These are phyloP conservation scores for Garrulus glandarius DNA, from an alignment of 2,797 vertebrate genomes.

Conservation along the genomic window DNA sequence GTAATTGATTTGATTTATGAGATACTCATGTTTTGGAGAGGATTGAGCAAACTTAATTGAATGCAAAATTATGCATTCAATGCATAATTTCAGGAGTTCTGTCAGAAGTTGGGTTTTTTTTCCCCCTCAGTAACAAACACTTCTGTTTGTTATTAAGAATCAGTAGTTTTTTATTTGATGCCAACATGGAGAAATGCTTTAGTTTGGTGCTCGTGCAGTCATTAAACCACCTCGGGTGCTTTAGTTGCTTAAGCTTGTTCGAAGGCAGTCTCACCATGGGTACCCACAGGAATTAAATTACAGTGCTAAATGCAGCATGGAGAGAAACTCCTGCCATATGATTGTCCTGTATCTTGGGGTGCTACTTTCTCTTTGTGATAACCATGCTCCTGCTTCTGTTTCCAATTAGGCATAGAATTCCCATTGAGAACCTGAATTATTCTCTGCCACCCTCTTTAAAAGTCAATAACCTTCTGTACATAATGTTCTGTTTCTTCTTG, in stretches of 20 bases:
- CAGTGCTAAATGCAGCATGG: neutral
- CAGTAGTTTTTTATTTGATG: neutral
- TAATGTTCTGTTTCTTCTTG: constrained; percentile 41
- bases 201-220: neutral
- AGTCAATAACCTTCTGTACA: constrained; percentile 12
- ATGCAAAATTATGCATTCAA: neutral
- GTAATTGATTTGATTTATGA: neutral
- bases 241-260: constrained; percentile 24
- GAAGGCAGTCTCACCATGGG: neutral
- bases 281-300: constrained; percentile 35
- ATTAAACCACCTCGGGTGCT: constrained; percentile 13
- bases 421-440: constrained; percentile 14
- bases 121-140: neutral
- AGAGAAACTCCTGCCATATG: neutral
- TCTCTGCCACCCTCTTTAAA: constrained; percentile 15
- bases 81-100: neutral
- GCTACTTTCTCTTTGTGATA: constrained; percentile 28
- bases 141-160: neutral
- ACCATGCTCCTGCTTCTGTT: neutral
- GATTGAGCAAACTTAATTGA: neutral
- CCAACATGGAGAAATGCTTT: constrained; percentile 1
- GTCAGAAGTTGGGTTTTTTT: neutral
- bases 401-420: constrained; percentile 29
- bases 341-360: neutral
- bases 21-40: neutral